Conservation (phyloP, 1,140 invertebrate genomes). For the Diplogasteroides magnus region DNA sequence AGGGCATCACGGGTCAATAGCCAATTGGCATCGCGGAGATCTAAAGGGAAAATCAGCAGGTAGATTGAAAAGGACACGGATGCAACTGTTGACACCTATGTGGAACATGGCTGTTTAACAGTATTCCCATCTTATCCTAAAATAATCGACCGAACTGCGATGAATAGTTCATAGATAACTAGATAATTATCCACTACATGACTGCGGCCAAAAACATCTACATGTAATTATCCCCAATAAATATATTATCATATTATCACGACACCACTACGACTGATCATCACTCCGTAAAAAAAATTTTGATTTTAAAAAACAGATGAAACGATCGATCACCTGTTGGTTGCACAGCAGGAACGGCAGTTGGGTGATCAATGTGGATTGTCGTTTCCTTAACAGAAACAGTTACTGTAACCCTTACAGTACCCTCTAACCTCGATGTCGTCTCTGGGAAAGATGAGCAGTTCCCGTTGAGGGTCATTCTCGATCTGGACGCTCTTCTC, state of each 20-base stretch:
- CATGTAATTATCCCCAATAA: too few species aligned
- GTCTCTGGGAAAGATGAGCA: conserved; percentile 80
- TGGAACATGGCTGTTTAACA: conserved; percentile 8
- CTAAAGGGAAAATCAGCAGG: not conserved
- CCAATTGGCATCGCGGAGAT: conserved; percentile 19
- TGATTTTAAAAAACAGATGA: not conserved
- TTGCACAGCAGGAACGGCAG: not conserved
- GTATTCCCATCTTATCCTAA: too few species aligned
- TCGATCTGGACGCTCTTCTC: conserved; percentile 61
- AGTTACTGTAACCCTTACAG: not conserved
- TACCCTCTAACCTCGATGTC: conserved; percentile 75
- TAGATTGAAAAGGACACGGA: not conserved
- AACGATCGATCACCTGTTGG: not conserved
- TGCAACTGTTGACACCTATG: conserved; percentile 12
- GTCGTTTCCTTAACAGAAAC: conserved; percentile 4
- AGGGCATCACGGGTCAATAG: conserved; percentile 30
- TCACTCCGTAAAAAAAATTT: too few species aligned
- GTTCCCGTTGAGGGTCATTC: conserved; percentile 83
- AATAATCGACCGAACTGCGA: too few species aligned
- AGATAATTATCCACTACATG: too few species aligned
- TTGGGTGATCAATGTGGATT: not conserved
- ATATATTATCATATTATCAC: too few species aligned
- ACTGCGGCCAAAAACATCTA: too few species aligned
- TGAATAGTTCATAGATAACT: too few species aligned
- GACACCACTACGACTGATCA: too few species aligned